Evolutionary conservation across 2,113 vertebrate genomes (phyloP).

Genomic region (Anthoscopus minutus): DNA sequence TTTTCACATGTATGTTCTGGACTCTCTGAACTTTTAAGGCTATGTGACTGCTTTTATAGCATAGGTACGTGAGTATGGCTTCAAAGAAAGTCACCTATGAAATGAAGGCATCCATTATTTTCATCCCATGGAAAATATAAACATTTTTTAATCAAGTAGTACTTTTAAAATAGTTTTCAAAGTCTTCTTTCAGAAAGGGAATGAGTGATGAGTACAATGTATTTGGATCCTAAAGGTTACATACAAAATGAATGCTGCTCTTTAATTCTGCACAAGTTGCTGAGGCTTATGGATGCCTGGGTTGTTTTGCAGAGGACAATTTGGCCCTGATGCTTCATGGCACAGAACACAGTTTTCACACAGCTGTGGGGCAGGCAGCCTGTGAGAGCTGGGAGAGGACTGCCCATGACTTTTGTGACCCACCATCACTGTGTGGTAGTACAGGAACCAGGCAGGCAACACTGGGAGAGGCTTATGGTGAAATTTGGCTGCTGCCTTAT

Average conservation of each 20-base stretch:
- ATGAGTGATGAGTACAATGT: neutral
- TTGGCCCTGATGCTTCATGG: neutral
- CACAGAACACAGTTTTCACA: neutral
- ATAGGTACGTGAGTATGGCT: neutral
- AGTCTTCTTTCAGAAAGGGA: neutral
- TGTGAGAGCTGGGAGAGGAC: neutral
- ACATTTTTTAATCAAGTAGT: neutral
- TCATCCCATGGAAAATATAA: neutral
- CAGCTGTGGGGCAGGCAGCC: neutral
- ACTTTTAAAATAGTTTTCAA: neutral
- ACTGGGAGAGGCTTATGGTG: neutral
- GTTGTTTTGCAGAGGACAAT: neutral
- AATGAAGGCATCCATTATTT: neutral
- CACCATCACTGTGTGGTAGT: too few species aligned
- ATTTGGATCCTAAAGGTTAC: neutral
- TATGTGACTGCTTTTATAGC: neutral
- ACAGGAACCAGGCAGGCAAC: neutral
- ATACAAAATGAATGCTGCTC: neutral
- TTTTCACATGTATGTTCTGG: neutral
- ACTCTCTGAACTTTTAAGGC: neutral
- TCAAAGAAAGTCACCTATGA: neutral
- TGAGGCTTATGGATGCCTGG: neutral
- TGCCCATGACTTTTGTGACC: rapidly evolving
- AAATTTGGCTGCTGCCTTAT: neutral
- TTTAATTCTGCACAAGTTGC: neutral